phyloP scores from a whole-genome alignment of 1,140 invertebrate species.

The Aradophagus sp. region DNA sequence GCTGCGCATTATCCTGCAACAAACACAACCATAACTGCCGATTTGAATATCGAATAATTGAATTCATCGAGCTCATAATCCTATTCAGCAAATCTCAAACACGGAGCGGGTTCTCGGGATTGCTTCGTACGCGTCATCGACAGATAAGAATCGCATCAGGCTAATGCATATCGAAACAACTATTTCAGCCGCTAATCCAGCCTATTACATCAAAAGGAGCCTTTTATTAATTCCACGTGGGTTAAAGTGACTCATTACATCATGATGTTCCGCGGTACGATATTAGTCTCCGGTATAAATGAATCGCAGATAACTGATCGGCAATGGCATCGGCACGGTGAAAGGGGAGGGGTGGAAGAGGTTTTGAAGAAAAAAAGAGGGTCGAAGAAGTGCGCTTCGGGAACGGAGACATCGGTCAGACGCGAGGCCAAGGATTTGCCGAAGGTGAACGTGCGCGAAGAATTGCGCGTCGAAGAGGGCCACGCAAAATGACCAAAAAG shows the following conservation, averaged over 20 bases:
- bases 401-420: conserved; percentile 40
- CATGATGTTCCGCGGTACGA: conserved; percentile 24
- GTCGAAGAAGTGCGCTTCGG: conserved; percentile 4
- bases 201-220: conserved; percentile 49
- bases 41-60: conserved; percentile 54
- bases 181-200: conserved; percentile 46
- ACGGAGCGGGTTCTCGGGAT: conserved; percentile 42
- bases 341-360: not conserved
- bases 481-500: conserved; percentile 44
- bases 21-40: too few species aligned
- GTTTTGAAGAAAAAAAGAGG: too few species aligned
- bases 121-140: conserved; percentile 41
- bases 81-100: conserved; percentile 25
- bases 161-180: conserved; percentile 53
- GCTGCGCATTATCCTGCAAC: too few species aligned
- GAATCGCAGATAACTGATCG: conserved; percentile 43
- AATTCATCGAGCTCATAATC: conserved; percentile 39
- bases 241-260: conserved; percentile 53
- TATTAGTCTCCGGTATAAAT: conserved; percentile 48
- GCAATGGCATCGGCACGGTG: not conserved
- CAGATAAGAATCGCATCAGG: conserved; percentile 46
- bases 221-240: conserved; percentile 52
- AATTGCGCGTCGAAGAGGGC: conserved; percentile 17
- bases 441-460: conserved; percentile 43
- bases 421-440: conserved; percentile 37